phyloP scores from a whole-genome alignment of 2,797 vertebrate genomes.

The Eutrigla gurnardus region DNA sequence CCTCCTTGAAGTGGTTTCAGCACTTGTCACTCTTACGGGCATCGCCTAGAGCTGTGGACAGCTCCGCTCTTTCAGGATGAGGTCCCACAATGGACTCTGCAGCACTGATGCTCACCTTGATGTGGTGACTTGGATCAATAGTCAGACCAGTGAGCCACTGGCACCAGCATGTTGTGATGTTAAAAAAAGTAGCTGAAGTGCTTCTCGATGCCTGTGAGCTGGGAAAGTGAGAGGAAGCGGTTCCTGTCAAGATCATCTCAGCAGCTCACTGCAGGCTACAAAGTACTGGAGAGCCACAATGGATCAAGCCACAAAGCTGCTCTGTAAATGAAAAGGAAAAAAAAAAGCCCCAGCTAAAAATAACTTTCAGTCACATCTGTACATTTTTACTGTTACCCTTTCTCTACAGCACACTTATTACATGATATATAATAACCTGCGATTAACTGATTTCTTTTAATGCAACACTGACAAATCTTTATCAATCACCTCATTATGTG shows the following conservation, averaged over 20 bases:
- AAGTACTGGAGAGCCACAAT: conserved; percentile 62
- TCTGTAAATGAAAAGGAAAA: conserved; percentile 24
- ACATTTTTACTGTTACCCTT: neutral
- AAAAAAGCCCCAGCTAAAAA: conserved; percentile 1
- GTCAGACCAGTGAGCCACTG: conserved; percentile 79
- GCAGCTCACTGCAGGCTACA: conserved; percentile 70
- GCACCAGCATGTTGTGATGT: conserved; percentile 81
- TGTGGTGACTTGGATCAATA: conserved; percentile 86
- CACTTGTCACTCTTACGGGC: conserved; percentile 83
- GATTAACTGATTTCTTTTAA: neutral
- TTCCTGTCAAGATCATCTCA: conserved; percentile 72
- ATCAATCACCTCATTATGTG: neutral
- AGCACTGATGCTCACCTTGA: conserved; percentile 82
- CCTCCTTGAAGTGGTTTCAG: conserved; percentile 84
- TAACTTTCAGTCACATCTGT: conserved; percentile 6
- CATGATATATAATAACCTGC: neutral
- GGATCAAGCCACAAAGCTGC: conserved; percentile 48
- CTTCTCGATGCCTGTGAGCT: conserved; percentile 55
- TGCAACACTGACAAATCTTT: neutral
- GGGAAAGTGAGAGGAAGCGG: conserved; percentile 62
- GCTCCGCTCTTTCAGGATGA: conserved; percentile 80
- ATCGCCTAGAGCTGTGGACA: conserved; percentile 82
- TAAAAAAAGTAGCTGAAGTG: conserved; percentile 75
- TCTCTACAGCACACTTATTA: neutral
- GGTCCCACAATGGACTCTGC: conserved; percentile 79